A percentile compares a stretch with the other conserved stretches of the same genome.
Evolutionary conservation across 2,888 invertebrate genomes (phyloP).

Genomic region (Plagiodera versicolora): DNA sequence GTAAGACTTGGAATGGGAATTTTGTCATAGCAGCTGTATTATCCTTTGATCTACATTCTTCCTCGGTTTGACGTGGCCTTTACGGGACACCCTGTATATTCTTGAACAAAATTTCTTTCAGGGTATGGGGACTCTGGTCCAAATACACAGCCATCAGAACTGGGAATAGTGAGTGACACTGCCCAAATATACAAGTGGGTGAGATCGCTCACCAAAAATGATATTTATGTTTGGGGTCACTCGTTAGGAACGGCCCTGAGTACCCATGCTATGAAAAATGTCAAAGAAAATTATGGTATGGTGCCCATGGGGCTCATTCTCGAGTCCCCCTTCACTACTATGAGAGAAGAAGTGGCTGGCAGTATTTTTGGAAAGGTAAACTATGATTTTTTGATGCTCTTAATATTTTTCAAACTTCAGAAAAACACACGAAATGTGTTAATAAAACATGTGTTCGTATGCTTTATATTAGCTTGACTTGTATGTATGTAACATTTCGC

Average conservation of each 20-base stretch:
- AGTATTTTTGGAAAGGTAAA: constrained; percentile 41
- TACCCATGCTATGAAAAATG: constrained; percentile 38
- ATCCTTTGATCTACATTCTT: no score
- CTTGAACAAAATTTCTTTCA: constrained; percentile 31
- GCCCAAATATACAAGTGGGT: constrained; percentile 48
- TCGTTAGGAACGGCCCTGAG: constrained; percentile 48
- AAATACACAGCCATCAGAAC: constrained; percentile 41
- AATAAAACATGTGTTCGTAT: no score
- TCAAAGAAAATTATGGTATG: constrained; percentile 33
- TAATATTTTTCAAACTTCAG: no score
- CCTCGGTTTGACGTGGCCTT: no score
- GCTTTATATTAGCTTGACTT: no score
- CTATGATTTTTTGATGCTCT: no score
- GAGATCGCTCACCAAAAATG: constrained; percentile 34
- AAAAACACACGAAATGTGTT: not conserved
- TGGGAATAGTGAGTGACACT: constrained; percentile 46
- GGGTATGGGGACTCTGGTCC: constrained; percentile 50
- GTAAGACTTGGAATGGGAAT: no score
- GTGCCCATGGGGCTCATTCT: constrained; percentile 44
- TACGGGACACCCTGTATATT: no score
- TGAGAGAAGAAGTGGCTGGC: constrained; percentile 43
- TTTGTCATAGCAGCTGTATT: no score
- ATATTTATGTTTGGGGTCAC: constrained; percentile 51
- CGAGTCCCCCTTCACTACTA: constrained; percentile 46
- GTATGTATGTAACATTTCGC: no score